A percentile compares a stretch with the other conserved stretches of the same genome.
Conservation (phyloP, 1,140 invertebrate genomes). For the Aporrectodea caliginosa region DNA sequence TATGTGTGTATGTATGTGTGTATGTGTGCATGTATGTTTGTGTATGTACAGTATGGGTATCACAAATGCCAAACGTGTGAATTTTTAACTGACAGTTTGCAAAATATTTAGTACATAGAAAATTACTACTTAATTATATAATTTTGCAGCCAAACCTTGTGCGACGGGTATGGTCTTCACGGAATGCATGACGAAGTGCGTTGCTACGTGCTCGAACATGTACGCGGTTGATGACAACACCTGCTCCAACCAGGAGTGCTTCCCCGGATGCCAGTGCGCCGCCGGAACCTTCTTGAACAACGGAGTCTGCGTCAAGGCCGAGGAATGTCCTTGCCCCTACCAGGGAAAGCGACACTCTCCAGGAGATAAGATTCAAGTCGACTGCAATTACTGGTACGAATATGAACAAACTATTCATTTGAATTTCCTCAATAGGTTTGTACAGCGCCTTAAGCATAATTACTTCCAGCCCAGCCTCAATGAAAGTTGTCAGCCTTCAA, state of each 20-base stretch:
- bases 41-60: no score
- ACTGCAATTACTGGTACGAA: constrained; percentile 42
- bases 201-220: constrained; percentile 24
- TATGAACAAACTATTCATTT: no score
- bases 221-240: constrained; percentile 19
- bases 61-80: no score
- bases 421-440: no score
- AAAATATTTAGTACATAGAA: no score
- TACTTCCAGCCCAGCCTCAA: no score
- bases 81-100: no score
- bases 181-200: constrained; percentile 27
- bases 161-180: constrained; percentile 19
- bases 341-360: constrained; percentile 25
- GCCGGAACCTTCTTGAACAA: constrained; percentile 29
- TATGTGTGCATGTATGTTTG: no score
- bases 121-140: neutral
- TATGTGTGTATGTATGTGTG: no score
- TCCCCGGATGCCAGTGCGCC: constrained; percentile 30
- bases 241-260: constrained; percentile 24
- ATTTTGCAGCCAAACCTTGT: constrained; percentile 21
- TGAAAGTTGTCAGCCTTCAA: no score
- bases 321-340: constrained; percentile 39
- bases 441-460: no score
- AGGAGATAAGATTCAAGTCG: constrained; percentile 33
- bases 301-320: constrained; percentile 33